Evolutionary conservation across 2,888 invertebrate species (phyloP).

Genomic region (Drosophila anomalata): DNA sequence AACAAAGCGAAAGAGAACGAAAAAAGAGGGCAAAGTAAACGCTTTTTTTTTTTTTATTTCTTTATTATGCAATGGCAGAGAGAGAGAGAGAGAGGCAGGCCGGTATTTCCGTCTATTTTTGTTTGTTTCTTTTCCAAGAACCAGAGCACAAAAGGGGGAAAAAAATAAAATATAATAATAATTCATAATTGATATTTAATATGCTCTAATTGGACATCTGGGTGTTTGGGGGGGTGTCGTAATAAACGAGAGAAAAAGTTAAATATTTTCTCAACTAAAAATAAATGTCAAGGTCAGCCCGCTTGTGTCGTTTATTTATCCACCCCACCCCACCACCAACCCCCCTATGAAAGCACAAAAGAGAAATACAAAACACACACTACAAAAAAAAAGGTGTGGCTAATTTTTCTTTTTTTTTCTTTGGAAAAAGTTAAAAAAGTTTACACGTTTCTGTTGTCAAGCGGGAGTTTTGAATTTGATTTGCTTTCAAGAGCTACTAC

Average conservation of each 20-base stretch:
- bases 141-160: not conserved
- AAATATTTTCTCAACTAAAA: slow-evolving; percentile 73
- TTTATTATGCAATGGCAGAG: slow-evolving; percentile 59
- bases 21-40: slow-evolving; percentile 8
- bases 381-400: slow-evolving; percentile 56
- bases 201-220: slow-evolving; percentile 25
- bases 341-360: slow-evolving; percentile 24
- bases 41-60: slow-evolving; percentile 36
- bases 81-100: not conserved
- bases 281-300: slow-evolving; percentile 82
- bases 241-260: slow-evolving; percentile 56
- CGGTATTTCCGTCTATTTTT: slow-evolving; percentile 6
- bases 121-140: not conserved
- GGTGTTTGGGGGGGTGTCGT: slow-evolving; percentile 36
- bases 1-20: slow-evolving; percentile 46
- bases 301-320: slow-evolving; percentile 32
- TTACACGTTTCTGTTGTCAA: slow-evolving; percentile 29
- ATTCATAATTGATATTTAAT: too few species aligned
- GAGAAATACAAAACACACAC: slow-evolving; percentile 12
- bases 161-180: too few species aligned
- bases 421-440: slow-evolving; percentile 28
- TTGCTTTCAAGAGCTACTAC: slow-evolving; percentile 21
- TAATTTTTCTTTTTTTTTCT: slow-evolving; percentile 28
- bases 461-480: slow-evolving; percentile 26
- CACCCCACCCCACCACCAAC: not conserved